These are phyloP conservation scores for Xerus inauris DNA, from an alignment of 2,113 vertebrate genomes.

Conservation along the genomic window DNA sequence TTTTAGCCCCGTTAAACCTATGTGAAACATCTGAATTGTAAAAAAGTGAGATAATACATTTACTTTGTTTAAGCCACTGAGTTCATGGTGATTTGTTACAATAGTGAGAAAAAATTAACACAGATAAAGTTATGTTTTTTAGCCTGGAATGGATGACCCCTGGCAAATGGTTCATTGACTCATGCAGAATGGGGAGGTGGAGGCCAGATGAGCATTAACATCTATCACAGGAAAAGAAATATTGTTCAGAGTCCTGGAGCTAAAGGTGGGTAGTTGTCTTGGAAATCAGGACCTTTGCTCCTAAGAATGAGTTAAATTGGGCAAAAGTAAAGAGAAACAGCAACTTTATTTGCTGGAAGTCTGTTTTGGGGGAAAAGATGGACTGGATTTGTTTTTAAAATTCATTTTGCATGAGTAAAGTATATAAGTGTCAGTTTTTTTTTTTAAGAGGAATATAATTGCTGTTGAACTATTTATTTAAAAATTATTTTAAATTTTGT, in stretches of 20 bases:
- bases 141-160: background rate
- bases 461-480: too few species aligned
- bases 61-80: background rate
- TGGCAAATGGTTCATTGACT: background rate
- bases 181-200: background rate
- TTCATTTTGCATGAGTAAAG: background rate
- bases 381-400: background rate
- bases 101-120: background rate
- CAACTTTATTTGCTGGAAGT: background rate
- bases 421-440: too few species aligned
- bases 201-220: background rate
- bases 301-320: background rate
- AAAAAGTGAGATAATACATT: background rate
- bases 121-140: background rate
- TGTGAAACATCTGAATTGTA: background rate
- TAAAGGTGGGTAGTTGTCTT: background rate
- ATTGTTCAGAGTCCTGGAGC: background rate
- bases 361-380: background rate
- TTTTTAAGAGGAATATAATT: too few species aligned
- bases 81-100: background rate
- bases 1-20: background rate
- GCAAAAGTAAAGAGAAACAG: background rate
- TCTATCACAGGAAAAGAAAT: background rate
- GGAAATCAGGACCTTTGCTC: slow-evolving; percentile 11
- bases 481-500: too few species aligned